Conservation (phyloP, 2,113 vertebrate genomes). For the Azemiops feae region DNA sequence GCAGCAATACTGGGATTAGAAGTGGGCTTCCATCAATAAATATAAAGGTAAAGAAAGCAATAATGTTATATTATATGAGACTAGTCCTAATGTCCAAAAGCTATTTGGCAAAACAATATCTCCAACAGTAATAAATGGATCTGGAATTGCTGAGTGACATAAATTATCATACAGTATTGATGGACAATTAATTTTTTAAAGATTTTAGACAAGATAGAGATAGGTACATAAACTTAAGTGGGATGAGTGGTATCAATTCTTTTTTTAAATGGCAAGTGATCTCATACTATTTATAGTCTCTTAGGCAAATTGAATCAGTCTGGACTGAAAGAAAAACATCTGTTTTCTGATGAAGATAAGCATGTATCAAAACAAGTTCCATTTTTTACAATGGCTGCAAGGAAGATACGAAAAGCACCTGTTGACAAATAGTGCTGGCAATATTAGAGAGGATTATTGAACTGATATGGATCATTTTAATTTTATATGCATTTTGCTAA, state of each 20-base stretch:
- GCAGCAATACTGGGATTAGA: background rate
- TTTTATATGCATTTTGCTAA: background rate
- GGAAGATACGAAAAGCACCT: background rate
- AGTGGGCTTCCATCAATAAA: background rate
- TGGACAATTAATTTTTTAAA: too few relatives aligned
- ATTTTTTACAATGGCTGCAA: background rate
- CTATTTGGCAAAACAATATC: background rate
- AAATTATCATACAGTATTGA: background rate
- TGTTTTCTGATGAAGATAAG: background rate
- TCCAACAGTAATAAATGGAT: background rate
- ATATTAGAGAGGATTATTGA: background rate
- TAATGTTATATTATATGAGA: too few relatives aligned
- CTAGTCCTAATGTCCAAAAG: background rate
- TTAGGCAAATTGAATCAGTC: background rate
- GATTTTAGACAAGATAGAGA: too few relatives aligned
- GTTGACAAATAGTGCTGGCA: background rate
- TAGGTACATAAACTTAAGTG: too few relatives aligned
- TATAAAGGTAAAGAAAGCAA: background rate
- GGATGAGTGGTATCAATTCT: too few relatives aligned
- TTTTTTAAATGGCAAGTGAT: background rate
- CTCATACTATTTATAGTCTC: too few relatives aligned
- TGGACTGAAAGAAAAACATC: background rate
- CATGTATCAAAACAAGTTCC: background rate
- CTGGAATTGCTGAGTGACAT: background rate
- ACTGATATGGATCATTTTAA: background rate